Base-by-base conservation (phyloP, 2,797 vertebrate genomes). In the Sebastes hopkinsi region DNA sequence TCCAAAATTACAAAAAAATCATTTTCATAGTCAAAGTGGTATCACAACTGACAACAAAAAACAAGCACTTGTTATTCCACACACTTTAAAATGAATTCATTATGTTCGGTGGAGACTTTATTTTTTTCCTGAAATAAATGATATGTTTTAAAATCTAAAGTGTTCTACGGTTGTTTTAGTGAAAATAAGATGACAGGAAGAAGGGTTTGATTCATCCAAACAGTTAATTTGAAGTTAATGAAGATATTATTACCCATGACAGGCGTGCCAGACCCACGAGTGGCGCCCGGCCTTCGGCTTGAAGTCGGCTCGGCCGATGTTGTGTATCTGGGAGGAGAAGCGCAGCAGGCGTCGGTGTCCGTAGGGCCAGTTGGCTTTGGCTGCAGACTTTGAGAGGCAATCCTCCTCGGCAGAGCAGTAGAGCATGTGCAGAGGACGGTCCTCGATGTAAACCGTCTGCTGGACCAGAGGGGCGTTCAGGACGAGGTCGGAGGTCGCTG, bases 181-280 rank as follows among this genome's bases (percentile, higher is more conserved):
- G 14, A 42, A 42, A 18, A 25, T 38, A 38, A 42, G 34, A 27
- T 16, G 6, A 10, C 20, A 52, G 50, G 50, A 52, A 52, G 0
- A 52, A 2, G 20, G 9, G 50, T n/a, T n/a, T 52, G 0, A 50
- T 50, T 50, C 3, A 20, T 12, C 29, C 59, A 20, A 32, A 60
- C 59, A 60, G 59, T n/a, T 32, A 0, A 22, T 4, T 4, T 23
- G 16, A 20, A 60, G 22, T 36, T 9, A 50, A 60, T 46, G 14
- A 59, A n/a, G 27, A 25, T 23, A 8, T 0, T 14, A 0, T 82
- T 96, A 99, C 99, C 97, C 97, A 3, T 99, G 99, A 73, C 99
- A 99, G 74, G 99, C 98, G 0, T 99, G 99, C 99, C 99, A 99
- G 86, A 99, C 96, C 99, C 99, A 99, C 20, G 99, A 99, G 93